These are phyloP conservation scores for Helostoma temminkii DNA, from an alignment of 2,797 vertebrate genomes.

Conservation along the genomic window DNA sequence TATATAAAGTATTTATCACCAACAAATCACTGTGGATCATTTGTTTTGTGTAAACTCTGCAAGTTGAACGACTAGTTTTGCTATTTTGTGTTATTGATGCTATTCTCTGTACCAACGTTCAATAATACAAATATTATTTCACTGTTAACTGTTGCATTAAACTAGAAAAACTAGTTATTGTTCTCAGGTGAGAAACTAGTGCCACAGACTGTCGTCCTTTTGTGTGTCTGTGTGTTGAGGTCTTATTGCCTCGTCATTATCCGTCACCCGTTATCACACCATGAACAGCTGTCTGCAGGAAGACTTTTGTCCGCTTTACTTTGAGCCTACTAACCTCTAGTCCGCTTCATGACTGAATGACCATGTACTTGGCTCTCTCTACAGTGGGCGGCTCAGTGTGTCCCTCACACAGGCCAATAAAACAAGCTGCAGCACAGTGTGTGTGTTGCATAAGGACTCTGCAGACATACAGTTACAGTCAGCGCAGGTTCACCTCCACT, in stretches of 20 bases:
- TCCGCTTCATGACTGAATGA: constrained; percentile 28
- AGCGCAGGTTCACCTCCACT: constrained; percentile 3
- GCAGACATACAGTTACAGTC: constrained; percentile 29
- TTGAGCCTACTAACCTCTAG: constrained; percentile 38
- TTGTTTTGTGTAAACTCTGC: not conserved
- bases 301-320: constrained; percentile 55
- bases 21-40: too few relatives aligned
- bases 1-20: too few relatives aligned
- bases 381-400: constrained; percentile 59
- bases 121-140: too few relatives aligned
- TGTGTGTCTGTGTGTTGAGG: too few relatives aligned
- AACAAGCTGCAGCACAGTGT: not conserved
- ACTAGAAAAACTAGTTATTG: too few relatives aligned
- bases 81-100: not conserved
- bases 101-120: too few relatives aligned
- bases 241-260: too few relatives aligned
- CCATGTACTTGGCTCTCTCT: not conserved
- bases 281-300: not conserved
- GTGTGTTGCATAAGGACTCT: constrained; percentile 62
- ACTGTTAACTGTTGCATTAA: too few relatives aligned
- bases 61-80: not conserved
- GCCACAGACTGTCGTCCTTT: too few relatives aligned
- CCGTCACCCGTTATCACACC: not conserved
- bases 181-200: too few relatives aligned
- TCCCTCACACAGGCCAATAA: constrained; percentile 66